Base-by-base conservation (phyloP, 37 sponge, comb jelly and placozoan species). In the Halichondria panicea region DNA sequence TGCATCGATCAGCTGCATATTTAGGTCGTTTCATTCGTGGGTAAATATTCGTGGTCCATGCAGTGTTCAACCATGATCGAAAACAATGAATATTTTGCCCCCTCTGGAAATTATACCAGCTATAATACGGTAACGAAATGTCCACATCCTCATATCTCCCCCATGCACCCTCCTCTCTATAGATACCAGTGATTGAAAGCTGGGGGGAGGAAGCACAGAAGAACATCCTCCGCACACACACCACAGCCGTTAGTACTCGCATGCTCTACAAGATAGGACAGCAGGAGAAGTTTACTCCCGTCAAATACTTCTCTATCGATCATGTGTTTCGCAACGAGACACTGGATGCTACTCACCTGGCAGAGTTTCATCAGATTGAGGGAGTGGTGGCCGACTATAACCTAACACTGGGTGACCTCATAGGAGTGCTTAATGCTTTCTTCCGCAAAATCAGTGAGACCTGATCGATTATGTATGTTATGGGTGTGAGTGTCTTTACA, bases 351-450 rank as follows among this genome's bases (percentile, higher is more conserved):
- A 95, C 96, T 11, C 96, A 95, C 52, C 53, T 95, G 31, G 96
- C 92, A 37, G 96, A 95, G 83, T 95, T 95, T 61, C 96, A 95
- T 55, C 96, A 95, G 72, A 88, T 95, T n/a, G 96, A 95, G 57
- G 96, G 96, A 50, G 88, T 95, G 25, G 96, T 95, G n/a, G 96
- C 96, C 4, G 96, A 95, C 72, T 75, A 66, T 12, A 83, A 95
- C 58, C 71, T 95, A 40, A 88, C 84, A 22, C 92, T 95, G 0
- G 96, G 92, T 3, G 78, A 91, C 76, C 92, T 95, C 61, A 95
- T 95, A 43, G 91, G 92, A 35, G 80, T 91, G 33, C 86, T 95
- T 8, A 58, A 84, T 63, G 83, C 74, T 54, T 95, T 95, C 84
- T 95, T 95, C 73, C 81, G 79, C 38, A 88, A 88, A 73, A 77